Percentiles rank a stretch among this genome's conserved stretches.
Conservation (phyloP, 2,888 invertebrate species). For the Drosophila heteroneura region DNA sequence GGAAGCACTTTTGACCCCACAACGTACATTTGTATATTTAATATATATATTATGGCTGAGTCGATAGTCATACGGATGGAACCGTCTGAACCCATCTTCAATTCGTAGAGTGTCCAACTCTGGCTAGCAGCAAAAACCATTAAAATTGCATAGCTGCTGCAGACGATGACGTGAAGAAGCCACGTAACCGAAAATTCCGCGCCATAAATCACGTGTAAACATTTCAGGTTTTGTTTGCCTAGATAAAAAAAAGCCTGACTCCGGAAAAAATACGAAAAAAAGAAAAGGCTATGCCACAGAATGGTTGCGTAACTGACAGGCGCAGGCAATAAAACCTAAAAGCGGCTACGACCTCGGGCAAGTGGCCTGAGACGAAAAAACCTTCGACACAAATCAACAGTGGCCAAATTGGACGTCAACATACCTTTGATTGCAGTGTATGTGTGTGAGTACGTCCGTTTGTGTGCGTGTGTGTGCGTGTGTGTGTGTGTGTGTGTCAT, state of each 20-base stretch:
- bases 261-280: conserved; percentile 8
- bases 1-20: not conserved
- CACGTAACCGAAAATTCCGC: conserved; percentile 70
- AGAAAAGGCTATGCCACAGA: conserved; percentile 29
- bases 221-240: conserved; percentile 49
- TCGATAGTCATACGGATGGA: not conserved
- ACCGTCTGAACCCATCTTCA: not conserved
- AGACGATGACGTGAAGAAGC: conserved; percentile 32
- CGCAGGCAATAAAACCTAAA: conserved; percentile 30
- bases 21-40: not conserved
- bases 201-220: conserved; percentile 73
- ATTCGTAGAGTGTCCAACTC: not conserved
- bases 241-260: conserved; percentile 33
- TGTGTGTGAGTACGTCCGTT: conserved; percentile 7
- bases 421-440: conserved; percentile 67
- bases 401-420: conserved; percentile 76
- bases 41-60: not conserved
- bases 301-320: conserved; percentile 67
- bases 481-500: not conserved
- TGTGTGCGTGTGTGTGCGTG: conserved; percentile 15
- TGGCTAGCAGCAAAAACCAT: conserved; percentile 2
- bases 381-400: conserved; percentile 70
- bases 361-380: conserved; percentile 27
- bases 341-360: conserved; percentile 38
- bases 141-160: conserved; percentile 34